phyloP scores from a whole-genome alignment of 2,113 vertebrate genomes.

The Eulemur macaco region DNA sequence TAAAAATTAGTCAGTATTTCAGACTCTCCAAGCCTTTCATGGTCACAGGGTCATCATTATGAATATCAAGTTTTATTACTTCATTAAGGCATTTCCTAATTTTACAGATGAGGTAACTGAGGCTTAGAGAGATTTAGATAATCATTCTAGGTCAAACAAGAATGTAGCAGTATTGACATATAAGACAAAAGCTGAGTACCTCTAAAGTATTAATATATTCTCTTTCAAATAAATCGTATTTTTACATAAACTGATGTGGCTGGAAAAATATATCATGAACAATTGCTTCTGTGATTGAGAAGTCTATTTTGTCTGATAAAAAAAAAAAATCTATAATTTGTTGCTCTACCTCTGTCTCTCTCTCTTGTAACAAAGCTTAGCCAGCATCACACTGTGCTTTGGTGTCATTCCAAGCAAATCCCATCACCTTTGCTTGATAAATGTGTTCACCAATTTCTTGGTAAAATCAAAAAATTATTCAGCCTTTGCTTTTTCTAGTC shows the following conservation, averaged over 20 bases:
- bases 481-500: constrained; percentile 42
- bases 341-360: constrained; percentile 17
- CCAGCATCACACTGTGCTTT: neutral
- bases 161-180: neutral
- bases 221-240: constrained; percentile 8
- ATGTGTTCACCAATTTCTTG: constrained; percentile 32
- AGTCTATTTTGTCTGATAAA: neutral
- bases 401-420: constrained; percentile 36
- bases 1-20: constrained; percentile 34
- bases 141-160: neutral
- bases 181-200: neutral
- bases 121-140: constrained; percentile 21
- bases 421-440: constrained; percentile 35
- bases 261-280: neutral
- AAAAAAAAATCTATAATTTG: neutral
- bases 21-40: neutral
- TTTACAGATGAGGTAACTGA: constrained; percentile 42
- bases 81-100: constrained; percentile 26
- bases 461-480: constrained; percentile 37
- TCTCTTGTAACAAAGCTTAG: neutral
- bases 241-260: neutral
- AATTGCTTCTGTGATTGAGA: neutral
- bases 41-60: neutral
- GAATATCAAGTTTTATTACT: constrained; percentile 10
- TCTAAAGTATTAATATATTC: neutral